These are phyloP conservation scores for Lycopodina hypogea DNA, from an alignment of 37 sponge, comb jelly and placozoan species.

Conservation along the genomic window DNA sequence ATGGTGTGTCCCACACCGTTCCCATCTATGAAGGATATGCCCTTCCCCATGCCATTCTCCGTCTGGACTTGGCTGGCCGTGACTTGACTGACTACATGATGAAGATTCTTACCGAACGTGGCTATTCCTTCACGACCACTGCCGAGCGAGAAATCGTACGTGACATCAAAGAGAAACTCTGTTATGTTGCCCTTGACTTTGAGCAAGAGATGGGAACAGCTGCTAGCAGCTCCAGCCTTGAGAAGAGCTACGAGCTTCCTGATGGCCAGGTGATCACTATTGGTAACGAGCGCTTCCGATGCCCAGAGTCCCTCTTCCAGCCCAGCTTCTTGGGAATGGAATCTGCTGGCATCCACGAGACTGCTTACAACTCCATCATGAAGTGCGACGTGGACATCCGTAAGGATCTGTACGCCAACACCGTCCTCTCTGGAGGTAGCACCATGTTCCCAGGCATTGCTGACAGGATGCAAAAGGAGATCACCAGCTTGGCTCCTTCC, in stretches of 20 bases:
- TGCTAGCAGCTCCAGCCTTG: constrained; percentile 79
- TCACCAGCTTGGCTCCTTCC: constrained; percentile 96
- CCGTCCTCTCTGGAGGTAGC: constrained; percentile 98
- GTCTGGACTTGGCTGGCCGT: constrained; percentile 98
- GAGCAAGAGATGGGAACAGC: constrained; percentile 99
- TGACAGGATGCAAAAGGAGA: constrained; percentile 99
- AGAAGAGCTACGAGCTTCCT: constrained; percentile 99
- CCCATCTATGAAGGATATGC: constrained; percentile 99
- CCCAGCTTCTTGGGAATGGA: constrained; percentile 96
- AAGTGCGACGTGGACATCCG: constrained; percentile 99
- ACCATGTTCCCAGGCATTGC: constrained; percentile 99
- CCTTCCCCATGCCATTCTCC: constrained; percentile 98
- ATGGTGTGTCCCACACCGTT: constrained; percentile 98
- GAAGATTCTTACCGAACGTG: constrained; percentile 98
- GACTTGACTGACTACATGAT: constrained; percentile 99
- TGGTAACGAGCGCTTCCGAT: constrained; percentile 96
- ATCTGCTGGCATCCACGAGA: constrained; percentile 99
- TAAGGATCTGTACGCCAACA: constrained; percentile 99
- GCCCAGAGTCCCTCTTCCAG: constrained; percentile 89
- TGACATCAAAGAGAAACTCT: constrained; percentile 98
- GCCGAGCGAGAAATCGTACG: constrained; percentile 95
- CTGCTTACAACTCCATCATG: constrained; percentile 99
- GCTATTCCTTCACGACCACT: constrained; percentile 92
- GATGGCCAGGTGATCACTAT: constrained; percentile 99
- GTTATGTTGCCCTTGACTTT: constrained; percentile 99